A percentile compares a stretch with the other conserved stretches of the same genome.
Conservation (phyloP, 2,888 invertebrate species). For the Molorchus minor region DNA sequence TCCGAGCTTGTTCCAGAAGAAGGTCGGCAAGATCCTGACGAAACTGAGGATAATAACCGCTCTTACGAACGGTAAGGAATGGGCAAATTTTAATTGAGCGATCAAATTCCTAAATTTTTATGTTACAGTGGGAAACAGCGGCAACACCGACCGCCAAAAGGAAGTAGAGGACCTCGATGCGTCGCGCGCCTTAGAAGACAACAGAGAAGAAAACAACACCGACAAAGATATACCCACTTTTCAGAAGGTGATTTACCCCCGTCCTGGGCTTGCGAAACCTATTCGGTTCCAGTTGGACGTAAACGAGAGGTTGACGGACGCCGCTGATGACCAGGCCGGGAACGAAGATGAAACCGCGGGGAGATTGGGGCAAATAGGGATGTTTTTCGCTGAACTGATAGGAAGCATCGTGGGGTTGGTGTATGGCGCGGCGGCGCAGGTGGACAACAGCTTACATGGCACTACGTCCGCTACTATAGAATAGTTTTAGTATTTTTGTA, state of each 20-base stretch:
- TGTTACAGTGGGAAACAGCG: slow-evolving; percentile 13
- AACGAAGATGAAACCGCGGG: slow-evolving; percentile 14
- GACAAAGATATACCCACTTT: background rate
- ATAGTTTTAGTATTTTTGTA: no score
- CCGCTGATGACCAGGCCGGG: slow-evolving; percentile 7
- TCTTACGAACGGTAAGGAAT: slow-evolving; percentile 15
- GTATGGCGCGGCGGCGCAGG: slow-evolving; percentile 53
- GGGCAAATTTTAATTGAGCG: no score
- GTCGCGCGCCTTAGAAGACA: no score
- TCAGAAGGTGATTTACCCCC: slow-evolving; percentile 21
- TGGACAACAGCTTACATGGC: slow-evolving; percentile 28
- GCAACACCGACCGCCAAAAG: background rate
- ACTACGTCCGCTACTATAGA: slow-evolving; percentile 1
- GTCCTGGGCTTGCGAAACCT: slow-evolving; percentile 28
- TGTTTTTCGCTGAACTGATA: slow-evolving; percentile 54
- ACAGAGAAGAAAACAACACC: background rate
- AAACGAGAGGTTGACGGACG: slow-evolving; percentile 19
- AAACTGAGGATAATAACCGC: slow-evolving; percentile 41
- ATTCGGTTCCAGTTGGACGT: slow-evolving; percentile 35
- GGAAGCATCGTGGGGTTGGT: slow-evolving; percentile 52
- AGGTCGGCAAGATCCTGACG: slow-evolving; percentile 43
- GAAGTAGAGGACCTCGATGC: background rate
- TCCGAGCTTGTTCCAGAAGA: slow-evolving; percentile 42
- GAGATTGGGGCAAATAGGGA: slow-evolving; percentile 44
- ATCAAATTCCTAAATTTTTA: no score